Conservation (phyloP, 2,797 vertebrate species). For the Dendrocincla tyrannina region DNA sequence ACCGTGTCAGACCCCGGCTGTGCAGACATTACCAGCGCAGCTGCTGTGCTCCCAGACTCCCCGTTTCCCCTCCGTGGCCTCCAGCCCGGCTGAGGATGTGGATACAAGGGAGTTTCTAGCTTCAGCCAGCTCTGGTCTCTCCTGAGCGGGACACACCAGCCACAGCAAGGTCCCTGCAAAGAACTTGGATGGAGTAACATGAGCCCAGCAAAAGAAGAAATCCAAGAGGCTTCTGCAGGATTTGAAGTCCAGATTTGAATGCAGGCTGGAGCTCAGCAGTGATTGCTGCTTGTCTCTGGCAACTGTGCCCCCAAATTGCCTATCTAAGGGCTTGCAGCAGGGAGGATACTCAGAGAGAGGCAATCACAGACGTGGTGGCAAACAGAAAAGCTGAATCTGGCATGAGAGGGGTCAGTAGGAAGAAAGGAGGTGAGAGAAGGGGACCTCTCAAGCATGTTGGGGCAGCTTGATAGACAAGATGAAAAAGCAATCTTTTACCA, state of each 20-base stretch:
- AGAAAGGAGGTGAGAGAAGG: neutral
- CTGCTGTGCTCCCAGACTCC: slow-evolving; percentile 10
- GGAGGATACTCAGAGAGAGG: neutral
- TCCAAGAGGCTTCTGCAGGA: neutral
- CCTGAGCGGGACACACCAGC: neutral
- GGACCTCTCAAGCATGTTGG: neutral
- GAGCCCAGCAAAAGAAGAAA: neutral
- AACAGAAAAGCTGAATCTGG: neutral
- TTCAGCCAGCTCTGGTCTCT: slow-evolving; percentile 10
- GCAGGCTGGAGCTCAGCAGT: neutral
- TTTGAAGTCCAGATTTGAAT: neutral
- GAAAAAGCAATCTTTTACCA: neutral
- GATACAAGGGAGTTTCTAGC: neutral
- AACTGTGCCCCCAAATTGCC: neutral
- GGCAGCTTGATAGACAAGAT: neutral
- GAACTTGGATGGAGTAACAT: neutral
- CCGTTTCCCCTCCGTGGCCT: slow-evolving; percentile 21
- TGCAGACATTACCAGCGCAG: neutral
- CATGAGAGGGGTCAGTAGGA: neutral
- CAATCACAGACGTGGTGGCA: rapidly evolving
- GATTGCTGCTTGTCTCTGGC: neutral
- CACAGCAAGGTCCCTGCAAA: neutral
- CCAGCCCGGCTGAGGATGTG: neutral
- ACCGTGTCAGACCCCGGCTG: neutral
- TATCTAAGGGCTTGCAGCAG: rapidly evolving